Conservation (phyloP, 2,888 invertebrate species). For the Campoplex nolae region DNA sequence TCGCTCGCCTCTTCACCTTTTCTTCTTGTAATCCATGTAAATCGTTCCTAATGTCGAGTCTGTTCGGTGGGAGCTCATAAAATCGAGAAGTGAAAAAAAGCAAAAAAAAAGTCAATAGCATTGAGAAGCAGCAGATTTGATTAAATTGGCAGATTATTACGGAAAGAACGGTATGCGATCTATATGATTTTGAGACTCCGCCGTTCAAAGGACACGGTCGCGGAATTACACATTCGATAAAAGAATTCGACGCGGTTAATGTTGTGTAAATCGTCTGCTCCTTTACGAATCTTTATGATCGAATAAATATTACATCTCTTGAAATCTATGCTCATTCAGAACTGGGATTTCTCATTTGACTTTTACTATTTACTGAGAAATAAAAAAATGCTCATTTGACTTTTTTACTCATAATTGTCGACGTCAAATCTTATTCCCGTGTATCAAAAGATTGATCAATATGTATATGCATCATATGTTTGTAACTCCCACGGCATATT, state of each 20-base stretch:
- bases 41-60: background rate
- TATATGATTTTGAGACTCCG: background rate
- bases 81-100: background rate
- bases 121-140: background rate
- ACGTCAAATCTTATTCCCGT: background rate
- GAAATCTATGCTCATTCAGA: background rate
- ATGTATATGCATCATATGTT: background rate
- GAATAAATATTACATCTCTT: background rate
- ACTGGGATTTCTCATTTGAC: background rate
- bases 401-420: background rate
- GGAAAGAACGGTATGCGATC: background rate
- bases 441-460: background rate
- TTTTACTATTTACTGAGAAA: background rate
- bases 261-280: background rate
- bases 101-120: background rate
- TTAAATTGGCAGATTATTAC: background rate
- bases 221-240: background rate
- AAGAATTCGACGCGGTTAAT: background rate
- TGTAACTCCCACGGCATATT: constrained; percentile 17
- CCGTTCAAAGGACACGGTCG: background rate
- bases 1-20: background rate
- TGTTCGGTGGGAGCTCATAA: background rate
- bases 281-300: background rate
- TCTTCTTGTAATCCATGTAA: constrained; percentile 3
- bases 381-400: background rate